Percentiles rank a stretch among this genome's conserved stretches.
These are phyloP conservation scores for Arbacia lixula DNA, from an alignment of 53 echinoderm and acorn worm genomes.

Conservation along the genomic window DNA sequence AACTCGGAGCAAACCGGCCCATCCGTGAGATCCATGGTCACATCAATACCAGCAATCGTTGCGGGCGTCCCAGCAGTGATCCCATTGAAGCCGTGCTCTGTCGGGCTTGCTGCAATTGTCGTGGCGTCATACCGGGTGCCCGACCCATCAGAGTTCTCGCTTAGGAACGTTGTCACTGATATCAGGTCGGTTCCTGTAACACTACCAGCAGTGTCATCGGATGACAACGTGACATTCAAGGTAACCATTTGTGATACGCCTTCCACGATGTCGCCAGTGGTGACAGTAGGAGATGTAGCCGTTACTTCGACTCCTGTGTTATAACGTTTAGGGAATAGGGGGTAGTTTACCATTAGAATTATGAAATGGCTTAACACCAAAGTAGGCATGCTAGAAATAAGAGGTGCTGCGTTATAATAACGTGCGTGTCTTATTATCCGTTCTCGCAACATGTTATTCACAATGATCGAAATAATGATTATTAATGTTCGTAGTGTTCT, in stretches of 20 bases:
- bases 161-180: slow-evolving; percentile 62
- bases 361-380: no score
- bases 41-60: slow-evolving; percentile 15
- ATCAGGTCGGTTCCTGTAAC: slow-evolving; percentile 60
- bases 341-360: no score
- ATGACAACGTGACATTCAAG: slow-evolving; percentile 52
- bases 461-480: no score
- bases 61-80: slow-evolving; percentile 21
- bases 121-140: slow-evolving; percentile 36
- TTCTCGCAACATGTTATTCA: no score
- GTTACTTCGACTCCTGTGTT: slow-evolving; percentile 33
- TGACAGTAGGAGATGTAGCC: slow-evolving; percentile 38
- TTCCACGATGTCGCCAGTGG: slow-evolving; percentile 53
- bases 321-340: no score
- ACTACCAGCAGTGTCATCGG: slow-evolving; percentile 56
- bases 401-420: no score
- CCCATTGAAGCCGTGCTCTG: not conserved
- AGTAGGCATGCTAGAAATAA: no score
- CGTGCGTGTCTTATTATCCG: no score
- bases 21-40: slow-evolving; percentile 25
- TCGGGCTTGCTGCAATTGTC: not conserved
- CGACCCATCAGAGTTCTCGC: slow-evolving; percentile 47
- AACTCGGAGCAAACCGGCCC: slow-evolving; percentile 54
- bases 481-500: no score
- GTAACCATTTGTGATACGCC: slow-evolving; percentile 37